A percentile compares a stretch with the other conserved stretches of the same genome.
These are phyloP conservation scores for Neopelma chrysocephalum DNA, from an alignment of 2,797 vertebrate species.

Conservation along the genomic window DNA sequence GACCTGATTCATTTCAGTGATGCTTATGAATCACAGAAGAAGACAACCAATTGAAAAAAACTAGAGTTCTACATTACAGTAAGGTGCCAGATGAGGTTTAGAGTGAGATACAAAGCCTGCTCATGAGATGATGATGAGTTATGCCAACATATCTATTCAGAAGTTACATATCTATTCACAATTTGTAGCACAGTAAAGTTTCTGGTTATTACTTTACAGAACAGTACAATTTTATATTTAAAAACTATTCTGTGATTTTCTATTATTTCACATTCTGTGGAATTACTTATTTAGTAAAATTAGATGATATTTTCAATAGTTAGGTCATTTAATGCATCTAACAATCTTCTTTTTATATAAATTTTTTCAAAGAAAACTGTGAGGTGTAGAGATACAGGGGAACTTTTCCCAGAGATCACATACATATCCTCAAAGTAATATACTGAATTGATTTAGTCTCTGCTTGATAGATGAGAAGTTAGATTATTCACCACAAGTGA, in stretches of 20 bases:
- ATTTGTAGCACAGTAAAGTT: neutral
- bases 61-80: neutral
- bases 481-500: neutral
- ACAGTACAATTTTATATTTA: neutral
- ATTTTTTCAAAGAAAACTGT: neutral
- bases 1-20: neutral
- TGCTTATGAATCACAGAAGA: neutral
- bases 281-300: neutral
- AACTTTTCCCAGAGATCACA: neutral
- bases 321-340: neutral
- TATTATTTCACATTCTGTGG: neutral
- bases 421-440: neutral
- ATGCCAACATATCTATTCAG: neutral
- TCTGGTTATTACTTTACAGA: neutral
- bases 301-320: neutral
- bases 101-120: neutral
- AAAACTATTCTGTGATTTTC: neutral
- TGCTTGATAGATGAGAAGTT: neutral
- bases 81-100: neutral
- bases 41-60: neutral
- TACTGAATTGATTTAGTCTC: neutral
- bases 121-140: neutral
- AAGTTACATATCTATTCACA: neutral
- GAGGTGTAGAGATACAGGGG: neutral
- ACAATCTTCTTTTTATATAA: neutral